Evolutionary conservation across 2,113 vertebrate genomes (phyloP).

Genomic region (Tichodroma muraria): DNA sequence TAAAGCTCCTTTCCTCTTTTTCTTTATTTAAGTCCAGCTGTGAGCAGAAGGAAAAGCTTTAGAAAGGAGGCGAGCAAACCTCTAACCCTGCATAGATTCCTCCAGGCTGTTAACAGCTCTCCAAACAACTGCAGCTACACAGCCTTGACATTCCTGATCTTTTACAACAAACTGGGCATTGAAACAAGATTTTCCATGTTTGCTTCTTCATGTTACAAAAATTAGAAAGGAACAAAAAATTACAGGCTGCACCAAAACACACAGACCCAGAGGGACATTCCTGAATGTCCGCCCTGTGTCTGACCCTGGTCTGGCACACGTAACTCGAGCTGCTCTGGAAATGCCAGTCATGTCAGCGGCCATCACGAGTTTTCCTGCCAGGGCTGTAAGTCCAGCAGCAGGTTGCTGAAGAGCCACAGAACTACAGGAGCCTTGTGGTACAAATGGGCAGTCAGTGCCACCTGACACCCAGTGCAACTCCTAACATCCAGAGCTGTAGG

Average conservation of each 20-base stretch:
- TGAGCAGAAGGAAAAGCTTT: not conserved
- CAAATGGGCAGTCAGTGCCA: not conserved
- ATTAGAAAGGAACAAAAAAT: constrained; percentile 13
- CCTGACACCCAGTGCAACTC: too few relatives aligned
- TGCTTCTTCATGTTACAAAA: not conserved
- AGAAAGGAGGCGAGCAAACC: not conserved
- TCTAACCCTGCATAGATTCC: not conserved
- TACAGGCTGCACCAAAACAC: not conserved
- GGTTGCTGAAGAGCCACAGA: not conserved
- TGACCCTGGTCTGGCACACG: not conserved
- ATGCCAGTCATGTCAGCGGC: not conserved
- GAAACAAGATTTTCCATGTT: constrained; percentile 23
- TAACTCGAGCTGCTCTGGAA: not conserved
- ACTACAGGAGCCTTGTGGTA: not conserved
- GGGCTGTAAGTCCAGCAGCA: not conserved
- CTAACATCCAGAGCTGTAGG: not conserved
- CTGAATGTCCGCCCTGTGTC: not conserved
- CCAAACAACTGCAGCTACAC: not conserved
- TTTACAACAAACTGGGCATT: constrained; percentile 12
- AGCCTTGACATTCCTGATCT: constrained; percentile 4
- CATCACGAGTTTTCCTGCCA: not conserved
- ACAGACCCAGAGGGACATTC: not conserved
- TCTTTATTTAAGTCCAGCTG: not conserved
- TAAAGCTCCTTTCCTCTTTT: not conserved
- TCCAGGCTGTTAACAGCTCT: not conserved